phyloP scores from a whole-genome alignment of 2,113 vertebrate genomes.

The Carassius carassius region DNA sequence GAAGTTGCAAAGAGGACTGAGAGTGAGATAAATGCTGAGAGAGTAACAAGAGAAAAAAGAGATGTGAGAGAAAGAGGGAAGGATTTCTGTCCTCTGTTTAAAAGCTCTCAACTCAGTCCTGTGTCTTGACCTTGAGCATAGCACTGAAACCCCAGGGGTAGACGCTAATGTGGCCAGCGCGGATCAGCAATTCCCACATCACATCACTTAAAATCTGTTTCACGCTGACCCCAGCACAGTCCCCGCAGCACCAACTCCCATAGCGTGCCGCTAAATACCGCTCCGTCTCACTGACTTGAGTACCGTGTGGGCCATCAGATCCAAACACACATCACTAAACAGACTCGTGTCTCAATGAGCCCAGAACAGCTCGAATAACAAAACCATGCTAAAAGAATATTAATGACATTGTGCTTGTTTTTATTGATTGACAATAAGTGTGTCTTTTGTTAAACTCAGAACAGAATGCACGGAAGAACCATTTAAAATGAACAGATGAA shows the following conservation, averaged over 20 bases:
- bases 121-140: conserved; percentile 49
- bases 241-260: conserved; percentile 32
- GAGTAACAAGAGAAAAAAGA: background rate
- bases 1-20: background rate
- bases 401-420: conserved; percentile 16
- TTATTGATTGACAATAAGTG: conserved; percentile 12
- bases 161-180: conserved; percentile 48
- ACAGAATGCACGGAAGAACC: background rate
- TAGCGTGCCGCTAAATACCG: conserved; percentile 26
- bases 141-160: conserved; percentile 20
- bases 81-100: conserved; percentile 21
- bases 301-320: conserved; percentile 18
- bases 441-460: conserved; percentile 25
- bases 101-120: conserved; percentile 24
- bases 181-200: conserved; percentile 50
- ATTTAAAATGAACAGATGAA: background rate
- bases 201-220: conserved; percentile 48
- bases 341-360: conserved; percentile 16
- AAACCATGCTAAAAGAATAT: conserved; percentile 27
- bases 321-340: conserved; percentile 41
- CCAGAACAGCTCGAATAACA: conserved; percentile 11
- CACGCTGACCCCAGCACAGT: conserved; percentile 55
- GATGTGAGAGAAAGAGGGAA: background rate
- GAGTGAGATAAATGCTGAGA: conserved; percentile 10
- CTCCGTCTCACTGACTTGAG: conserved; percentile 46